Evolutionary conservation across 2,113 vertebrate genomes (phyloP).

Genomic region (Lepidothrix coronata): DNA sequence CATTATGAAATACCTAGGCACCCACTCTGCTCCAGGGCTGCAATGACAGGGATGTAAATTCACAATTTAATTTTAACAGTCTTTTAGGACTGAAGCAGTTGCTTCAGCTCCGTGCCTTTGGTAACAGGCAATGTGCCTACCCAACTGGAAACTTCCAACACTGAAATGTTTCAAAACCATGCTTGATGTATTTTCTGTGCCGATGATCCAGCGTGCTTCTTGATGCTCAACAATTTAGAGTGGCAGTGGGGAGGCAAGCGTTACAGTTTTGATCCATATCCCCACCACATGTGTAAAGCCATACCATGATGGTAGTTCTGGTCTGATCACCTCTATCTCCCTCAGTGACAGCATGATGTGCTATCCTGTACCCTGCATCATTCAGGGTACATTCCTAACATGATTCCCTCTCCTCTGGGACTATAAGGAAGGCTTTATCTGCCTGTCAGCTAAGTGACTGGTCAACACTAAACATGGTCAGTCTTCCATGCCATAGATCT

Average conservation of each 20-base stretch:
- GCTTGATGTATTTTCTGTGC: neutral
- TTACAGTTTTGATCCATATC: neutral
- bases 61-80: neutral
- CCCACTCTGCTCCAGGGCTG: neutral
- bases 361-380: neutral
- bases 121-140: neutral
- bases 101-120: neutral
- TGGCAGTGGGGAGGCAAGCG: neutral
- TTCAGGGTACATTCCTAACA: neutral
- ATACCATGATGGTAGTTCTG: neutral
- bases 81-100: neutral
- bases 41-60: neutral
- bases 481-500: neutral
- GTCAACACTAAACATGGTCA: neutral
- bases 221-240: neutral
- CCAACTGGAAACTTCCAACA: neutral
- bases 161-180: neutral
- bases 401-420: neutral
- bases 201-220: neutral
- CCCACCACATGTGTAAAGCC: neutral
- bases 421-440: neutral
- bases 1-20: neutral
- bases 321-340: neutral
- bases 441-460: neutral
- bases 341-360: neutral